These are phyloP conservation scores for Campylomormyrus numenius DNA, from an alignment of 2,113 vertebrate species.

Conservation along the genomic window DNA sequence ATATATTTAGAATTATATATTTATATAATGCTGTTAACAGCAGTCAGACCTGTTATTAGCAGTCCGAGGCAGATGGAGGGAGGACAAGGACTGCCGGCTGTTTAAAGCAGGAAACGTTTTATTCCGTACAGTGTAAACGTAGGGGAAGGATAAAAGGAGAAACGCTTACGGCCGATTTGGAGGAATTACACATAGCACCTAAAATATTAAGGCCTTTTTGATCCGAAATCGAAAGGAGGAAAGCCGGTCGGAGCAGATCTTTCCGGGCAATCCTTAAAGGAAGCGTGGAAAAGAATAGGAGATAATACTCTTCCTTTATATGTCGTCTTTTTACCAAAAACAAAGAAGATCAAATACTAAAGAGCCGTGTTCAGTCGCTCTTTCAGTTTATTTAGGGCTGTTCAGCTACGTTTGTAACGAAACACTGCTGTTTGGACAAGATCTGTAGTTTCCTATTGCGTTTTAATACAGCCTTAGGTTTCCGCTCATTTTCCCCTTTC, in stretches of 20 bases:
- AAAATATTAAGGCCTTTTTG: conserved; percentile 33
- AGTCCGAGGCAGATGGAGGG: conserved; percentile 53
- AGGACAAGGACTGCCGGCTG: conserved; percentile 42
- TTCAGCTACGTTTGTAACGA: conserved; percentile 31
- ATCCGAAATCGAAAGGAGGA: conserved; percentile 44
- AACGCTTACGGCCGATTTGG: background rate
- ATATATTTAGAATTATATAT: background rate
- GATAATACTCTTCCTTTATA: conserved; percentile 1
- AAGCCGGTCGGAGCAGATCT: conserved; percentile 32
- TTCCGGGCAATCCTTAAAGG: conserved; percentile 41
- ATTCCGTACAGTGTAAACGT: background rate
- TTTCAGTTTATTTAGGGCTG: conserved; percentile 36
- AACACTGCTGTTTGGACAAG: background rate
- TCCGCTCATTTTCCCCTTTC: background rate
- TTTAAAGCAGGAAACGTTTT: conserved; percentile 22
- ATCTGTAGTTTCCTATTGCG: background rate
- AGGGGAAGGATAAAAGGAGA: background rate
- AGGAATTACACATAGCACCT: background rate
- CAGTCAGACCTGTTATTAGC: conserved; percentile 64
- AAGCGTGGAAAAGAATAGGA: conserved; percentile 29
- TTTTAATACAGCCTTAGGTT: background rate
- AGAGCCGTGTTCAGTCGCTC: conserved; percentile 31
- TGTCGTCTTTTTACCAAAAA: background rate
- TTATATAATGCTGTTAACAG: conserved; percentile 20
- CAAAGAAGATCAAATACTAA: background rate